Evolutionary conservation across 2,888 invertebrate genomes (phyloP).

Genomic region (Drosophila pseudotalamancana): DNA sequence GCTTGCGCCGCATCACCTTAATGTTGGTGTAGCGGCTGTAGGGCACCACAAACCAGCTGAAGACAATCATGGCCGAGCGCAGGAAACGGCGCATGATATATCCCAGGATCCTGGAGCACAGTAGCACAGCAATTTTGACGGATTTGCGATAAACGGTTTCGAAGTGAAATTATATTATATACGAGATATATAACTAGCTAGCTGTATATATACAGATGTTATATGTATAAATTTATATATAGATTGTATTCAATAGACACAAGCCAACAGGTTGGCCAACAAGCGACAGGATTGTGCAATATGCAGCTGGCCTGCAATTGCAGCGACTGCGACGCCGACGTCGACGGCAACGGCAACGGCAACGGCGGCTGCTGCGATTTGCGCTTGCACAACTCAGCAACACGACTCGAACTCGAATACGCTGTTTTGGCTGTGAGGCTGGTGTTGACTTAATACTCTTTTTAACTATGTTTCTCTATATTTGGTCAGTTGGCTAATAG

Average conservation of each 20-base stretch:
- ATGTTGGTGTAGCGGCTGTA: conserved; percentile 85
- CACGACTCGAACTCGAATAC: conserved; percentile 42
- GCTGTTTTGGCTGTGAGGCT: conserved; percentile 15
- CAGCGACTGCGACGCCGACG: conserved; percentile 23
- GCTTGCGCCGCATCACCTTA: conserved; percentile 86
- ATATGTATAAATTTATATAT: background rate
- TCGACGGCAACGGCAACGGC: conserved; percentile 1
- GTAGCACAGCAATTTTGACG: conserved; percentile 84
- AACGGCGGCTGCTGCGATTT: conserved; percentile 44
- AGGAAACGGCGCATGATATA: conserved; percentile 87
- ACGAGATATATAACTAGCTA: background rate
- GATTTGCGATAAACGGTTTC: conserved; percentile 66
- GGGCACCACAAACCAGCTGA: conserved; percentile 86
- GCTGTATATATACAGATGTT: background rate
- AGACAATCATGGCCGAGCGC: conserved; percentile 86
- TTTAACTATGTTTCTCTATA: conserved; percentile 4
- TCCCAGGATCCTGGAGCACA: conserved; percentile 86
- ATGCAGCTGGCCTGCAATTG: conserved; percentile 61
- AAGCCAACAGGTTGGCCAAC: conserved; percentile 66
- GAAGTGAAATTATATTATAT: conserved; percentile 29
- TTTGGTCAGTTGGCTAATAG: conserved; percentile 72
- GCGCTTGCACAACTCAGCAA: conserved; percentile 66
- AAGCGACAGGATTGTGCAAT: conserved; percentile 77
- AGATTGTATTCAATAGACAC: conserved; percentile 40
- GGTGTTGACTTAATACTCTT: conserved; percentile 49